Evolutionary conservation across 2,113 vertebrate genomes (phyloP).

Genomic region (Heptranchias perlo): DNA sequence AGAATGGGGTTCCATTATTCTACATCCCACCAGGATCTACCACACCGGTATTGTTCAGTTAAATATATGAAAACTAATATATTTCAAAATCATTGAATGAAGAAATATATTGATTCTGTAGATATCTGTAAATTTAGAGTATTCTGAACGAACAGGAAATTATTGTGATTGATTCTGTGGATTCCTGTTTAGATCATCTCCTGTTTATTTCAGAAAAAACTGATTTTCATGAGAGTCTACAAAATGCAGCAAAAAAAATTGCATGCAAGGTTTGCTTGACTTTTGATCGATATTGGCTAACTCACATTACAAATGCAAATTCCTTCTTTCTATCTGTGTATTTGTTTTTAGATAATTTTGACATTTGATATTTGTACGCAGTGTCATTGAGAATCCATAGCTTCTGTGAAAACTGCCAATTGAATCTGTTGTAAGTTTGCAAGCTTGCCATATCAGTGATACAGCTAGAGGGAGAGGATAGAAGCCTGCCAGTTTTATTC

Average conservation of each 20-base stretch:
- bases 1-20: conserved; percentile 93
- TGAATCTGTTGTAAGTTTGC: background rate
- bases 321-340: background rate
- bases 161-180: background rate
- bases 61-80: background rate
- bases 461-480: background rate
- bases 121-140: background rate
- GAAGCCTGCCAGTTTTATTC: background rate
- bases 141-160: background rate
- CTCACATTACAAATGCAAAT: background rate
- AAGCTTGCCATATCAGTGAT: background rate
- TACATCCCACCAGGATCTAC: conserved; percentile 94
- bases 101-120: background rate
- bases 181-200: background rate
- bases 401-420: background rate
- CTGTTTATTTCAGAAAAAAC: background rate
- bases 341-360: background rate
- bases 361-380: background rate
- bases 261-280: background rate
- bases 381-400: background rate
- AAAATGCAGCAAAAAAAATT: background rate
- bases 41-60: conserved; percentile 67
- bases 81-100: background rate
- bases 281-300: background rate
- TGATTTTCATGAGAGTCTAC: background rate